These are phyloP conservation scores for Takifugu ocellatus DNA, from an alignment of 2,797 vertebrate species.

Conservation along the genomic window DNA sequence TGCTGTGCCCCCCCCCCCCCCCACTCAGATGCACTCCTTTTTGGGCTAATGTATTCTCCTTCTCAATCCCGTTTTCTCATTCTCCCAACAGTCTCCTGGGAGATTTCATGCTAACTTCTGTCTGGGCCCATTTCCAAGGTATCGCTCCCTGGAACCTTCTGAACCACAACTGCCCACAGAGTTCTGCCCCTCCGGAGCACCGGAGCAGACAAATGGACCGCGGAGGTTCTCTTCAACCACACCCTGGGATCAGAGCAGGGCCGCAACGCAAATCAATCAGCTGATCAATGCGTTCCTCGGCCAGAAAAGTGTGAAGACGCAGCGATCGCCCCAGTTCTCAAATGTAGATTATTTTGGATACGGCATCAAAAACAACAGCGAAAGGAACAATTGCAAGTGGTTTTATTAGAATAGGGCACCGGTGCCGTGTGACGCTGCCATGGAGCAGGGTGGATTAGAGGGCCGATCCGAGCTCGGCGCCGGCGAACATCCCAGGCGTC, in stretches of 20 bases:
- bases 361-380: too few relatives aligned
- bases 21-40: conserved; percentile 4
- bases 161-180: too few relatives aligned
- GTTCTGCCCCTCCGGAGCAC: too few relatives aligned
- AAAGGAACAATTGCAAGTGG: too few relatives aligned
- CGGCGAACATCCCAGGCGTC: neutral
- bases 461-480: neutral
- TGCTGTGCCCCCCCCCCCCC: conserved; percentile 29
- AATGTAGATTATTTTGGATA: neutral
- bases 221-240: neutral
- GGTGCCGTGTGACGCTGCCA: conserved; percentile 49
- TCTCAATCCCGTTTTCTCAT: conserved; percentile 20
- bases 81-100: conserved; percentile 14
- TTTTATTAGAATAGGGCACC: neutral
- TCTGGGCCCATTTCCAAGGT: conserved; percentile 1
- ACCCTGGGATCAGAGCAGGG: neutral
- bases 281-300: neutral
- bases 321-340: neutral
- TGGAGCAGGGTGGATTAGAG: conserved; percentile 37
- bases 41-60: conserved; percentile 31
- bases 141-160: conserved; percentile 10
- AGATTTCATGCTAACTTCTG: neutral
- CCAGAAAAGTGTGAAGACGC: neutral
- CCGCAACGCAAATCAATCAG: conserved; percentile 2
- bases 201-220: too few relatives aligned